Base-by-base conservation (phyloP, 2,888 invertebrate genomes). In the Sminthurides aquaticus region DNA sequence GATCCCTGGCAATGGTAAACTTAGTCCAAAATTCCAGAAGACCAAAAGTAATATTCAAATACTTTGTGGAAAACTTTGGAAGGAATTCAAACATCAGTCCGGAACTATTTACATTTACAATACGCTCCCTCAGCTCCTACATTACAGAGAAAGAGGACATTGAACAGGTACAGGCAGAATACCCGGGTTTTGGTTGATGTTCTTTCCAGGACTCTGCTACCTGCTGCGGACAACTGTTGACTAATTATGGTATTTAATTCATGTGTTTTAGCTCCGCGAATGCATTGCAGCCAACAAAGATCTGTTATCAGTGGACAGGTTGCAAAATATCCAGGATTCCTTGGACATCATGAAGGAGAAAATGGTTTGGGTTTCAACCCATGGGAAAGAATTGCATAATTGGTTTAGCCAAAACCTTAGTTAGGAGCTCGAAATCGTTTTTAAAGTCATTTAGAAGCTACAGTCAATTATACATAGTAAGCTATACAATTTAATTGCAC, bases 1-100 rank as follows among this genome's bases (percentile, higher is more conserved):
- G 43, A 22, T 11, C 49, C 8, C 27, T 8, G 2, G 49, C 43
- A 1, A 11, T 62, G 3, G 28, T n/a, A 15, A 56, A 57, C 48
- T 24, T 63, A 5, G 58, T 57, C 22, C 49, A 49, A 8, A 63
- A 63, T 57, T 48, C 57, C 20, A 25, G 49, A 3, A 49, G 57
- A 2, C 26, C 57, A n/a, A 24, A 28, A 8, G 3, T 43, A 2
- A 18, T 27, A 15, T 63, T 63, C 22, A 25, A 52, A 20, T 57
- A 27, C 29, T 22, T 63, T 15, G 1, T 63, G 1, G 48, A 49
- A 1, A 57, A 57, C 24, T 63, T 57, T 27, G 34, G 18, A 49
- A 1, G 26, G 49, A 49, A 34, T 1, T 5, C n/a, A 26, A 26
- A 34, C 26, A 20, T 62, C 20, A 26, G 54, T n/a, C 49, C 63